Percentiles rank a stretch among this genome's conserved stretches.
phyloP scores from a whole-genome alignment of 2,113 vertebrate genomes.

The Microcebus murinus region DNA sequence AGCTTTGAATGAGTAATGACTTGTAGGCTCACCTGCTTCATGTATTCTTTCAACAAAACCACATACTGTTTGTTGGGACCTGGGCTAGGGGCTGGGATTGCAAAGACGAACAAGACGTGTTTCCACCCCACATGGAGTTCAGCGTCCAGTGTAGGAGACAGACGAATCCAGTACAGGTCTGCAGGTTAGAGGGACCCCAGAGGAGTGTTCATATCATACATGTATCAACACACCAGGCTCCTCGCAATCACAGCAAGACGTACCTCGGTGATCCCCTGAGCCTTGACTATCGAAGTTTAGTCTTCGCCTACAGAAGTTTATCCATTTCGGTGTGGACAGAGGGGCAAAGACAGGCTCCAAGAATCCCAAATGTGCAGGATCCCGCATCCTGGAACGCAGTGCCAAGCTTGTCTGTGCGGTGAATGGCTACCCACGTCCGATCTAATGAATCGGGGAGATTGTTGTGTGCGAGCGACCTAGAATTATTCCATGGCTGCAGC shows the following conservation, averaged over 20 bases:
- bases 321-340: neutral
- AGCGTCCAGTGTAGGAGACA: neutral
- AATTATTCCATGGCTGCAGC: constrained; percentile 53
- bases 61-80: neutral
- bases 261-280: neutral
- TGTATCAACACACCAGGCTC: neutral
- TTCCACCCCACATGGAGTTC: neutral
- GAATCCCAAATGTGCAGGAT: neutral
- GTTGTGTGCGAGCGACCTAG: constrained; percentile 32
- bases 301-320: neutral
- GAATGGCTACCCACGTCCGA: neutral
- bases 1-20: neutral
- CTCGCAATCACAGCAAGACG: neutral
- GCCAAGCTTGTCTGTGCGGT: neutral
- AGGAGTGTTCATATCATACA: too few species aligned
- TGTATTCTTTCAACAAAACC: constrained; percentile 6
- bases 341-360: neutral
- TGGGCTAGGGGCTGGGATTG: neutral
- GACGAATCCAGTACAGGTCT: neutral
- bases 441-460: constrained; percentile 45
- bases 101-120: neutral
- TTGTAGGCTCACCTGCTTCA: neutral
- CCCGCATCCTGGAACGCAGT: neutral
- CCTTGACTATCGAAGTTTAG: neutral
- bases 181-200: neutral